phyloP scores from a whole-genome alignment of 2,888 invertebrate genomes.

The Nineta flava region DNA sequence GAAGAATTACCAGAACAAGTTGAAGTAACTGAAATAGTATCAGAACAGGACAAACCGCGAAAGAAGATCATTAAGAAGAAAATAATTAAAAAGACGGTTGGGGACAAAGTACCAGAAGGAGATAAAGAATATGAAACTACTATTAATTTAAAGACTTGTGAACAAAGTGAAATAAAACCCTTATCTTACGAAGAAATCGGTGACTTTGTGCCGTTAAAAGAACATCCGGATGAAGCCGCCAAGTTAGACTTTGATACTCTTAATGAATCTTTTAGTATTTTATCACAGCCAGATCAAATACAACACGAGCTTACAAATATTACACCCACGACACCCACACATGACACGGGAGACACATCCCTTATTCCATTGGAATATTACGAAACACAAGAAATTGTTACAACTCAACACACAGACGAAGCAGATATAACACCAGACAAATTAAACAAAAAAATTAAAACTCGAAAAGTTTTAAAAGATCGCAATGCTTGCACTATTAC shows the following conservation, averaged over 20 bases:
- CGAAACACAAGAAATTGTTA: background rate
- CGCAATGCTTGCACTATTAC: background rate
- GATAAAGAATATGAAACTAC: background rate
- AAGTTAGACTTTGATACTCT: no score
- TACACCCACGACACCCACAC: background rate
- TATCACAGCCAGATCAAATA: no score
- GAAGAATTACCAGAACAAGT: conserved; percentile 9
- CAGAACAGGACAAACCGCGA: conserved; percentile 6
- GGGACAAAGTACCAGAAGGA: background rate
- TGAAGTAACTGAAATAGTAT: background rate
- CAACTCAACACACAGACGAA: background rate
- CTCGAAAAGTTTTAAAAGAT: no score
- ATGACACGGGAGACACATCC: background rate
- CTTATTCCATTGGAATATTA: background rate
- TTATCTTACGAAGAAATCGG: no score
- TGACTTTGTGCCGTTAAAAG: no score
- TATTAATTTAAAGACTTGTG: background rate
- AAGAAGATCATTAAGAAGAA: conserved; percentile 8
- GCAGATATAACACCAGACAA: no score
- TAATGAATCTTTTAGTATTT: no score
- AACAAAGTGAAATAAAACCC: background rate
- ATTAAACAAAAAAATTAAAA: no score
- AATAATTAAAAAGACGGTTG: background rate
- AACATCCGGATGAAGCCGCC: no score
- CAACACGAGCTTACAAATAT: background rate